Base-by-base conservation (phyloP, 2,113 vertebrate genomes). In the Zosterops lateralis region DNA sequence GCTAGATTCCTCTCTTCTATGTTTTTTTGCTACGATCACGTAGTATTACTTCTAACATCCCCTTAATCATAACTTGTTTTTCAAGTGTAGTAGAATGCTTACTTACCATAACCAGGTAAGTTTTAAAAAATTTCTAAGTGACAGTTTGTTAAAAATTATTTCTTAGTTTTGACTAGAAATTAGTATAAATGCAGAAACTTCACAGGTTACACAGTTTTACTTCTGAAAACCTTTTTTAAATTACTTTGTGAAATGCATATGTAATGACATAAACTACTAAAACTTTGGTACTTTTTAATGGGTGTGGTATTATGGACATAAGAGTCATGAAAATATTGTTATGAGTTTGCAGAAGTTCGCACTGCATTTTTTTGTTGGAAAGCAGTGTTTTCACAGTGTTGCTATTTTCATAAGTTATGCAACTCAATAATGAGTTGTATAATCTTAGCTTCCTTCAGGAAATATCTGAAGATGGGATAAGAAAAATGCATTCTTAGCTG, bases 91-190 rank as follows among this genome's bases (percentile, higher is more conserved):
- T 36, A 84, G 22, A 56, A 36, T 61, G 5, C 9, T 79, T 74
- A 60, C 36, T 93, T 93, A 73, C 16, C 42, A 84, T 74, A 83
- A 87, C 12, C 56, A 94, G 70, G 74, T 88, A 94, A 90, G 76
- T 51, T 67, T 85, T 91, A 32, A 14, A 83, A 70, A 44, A 80
- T 75, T 89, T 91, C 25, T 50, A 12, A 45, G 14, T 78, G 25
- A 9, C 11, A 51, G 13, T n/a, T 61, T 64, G 5, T 66, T 56
- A 40, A 68, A 71, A 38, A 22, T 66, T 72, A 9, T 67, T 84
- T 81, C 28, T 73, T 90, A 14, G 4, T 50, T 87, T 76, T 75
- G 20, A 75, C 58, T 79, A 78, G 31, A 57, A 85, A 60, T 90
- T 34, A 47, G 8, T 84, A 21, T 36, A 80, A 94, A 58, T 73